Conservation (phyloP, 2,113 vertebrate genomes). For the Ancistrus triradiatus region DNA sequence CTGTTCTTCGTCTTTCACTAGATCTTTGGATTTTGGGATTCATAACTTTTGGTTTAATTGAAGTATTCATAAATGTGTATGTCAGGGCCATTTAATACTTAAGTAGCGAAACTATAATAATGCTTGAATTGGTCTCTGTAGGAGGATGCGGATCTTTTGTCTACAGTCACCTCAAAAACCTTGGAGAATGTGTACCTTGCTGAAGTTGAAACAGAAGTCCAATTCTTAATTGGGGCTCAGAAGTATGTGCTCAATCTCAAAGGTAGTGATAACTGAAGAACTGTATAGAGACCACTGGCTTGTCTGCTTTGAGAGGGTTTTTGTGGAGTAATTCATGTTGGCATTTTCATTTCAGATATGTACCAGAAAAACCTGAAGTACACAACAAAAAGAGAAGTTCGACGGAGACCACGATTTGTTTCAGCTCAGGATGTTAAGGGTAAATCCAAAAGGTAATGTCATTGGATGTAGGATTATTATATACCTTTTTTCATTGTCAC, state of each 20-base stretch:
- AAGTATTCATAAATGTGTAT: too few species aligned
- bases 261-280: conserved; percentile 16
- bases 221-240: conserved; percentile 47
- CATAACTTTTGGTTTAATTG: too few species aligned
- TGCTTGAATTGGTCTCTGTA: conserved; percentile 26
- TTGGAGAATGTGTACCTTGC: conserved; percentile 60
- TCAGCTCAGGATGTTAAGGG: conserved; percentile 69
- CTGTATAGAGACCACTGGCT: too few species aligned
- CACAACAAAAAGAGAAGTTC: conserved; percentile 70
- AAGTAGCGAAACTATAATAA: too few species aligned
- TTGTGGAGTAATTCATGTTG: neutral
- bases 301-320: neutral
- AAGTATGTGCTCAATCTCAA: conserved; percentile 57
- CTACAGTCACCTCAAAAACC: conserved; percentile 53
- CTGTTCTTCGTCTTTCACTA: too few species aligned
- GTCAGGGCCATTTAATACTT: too few species aligned
- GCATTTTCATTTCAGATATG: conserved; percentile 65
- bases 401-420: conserved; percentile 82
- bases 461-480: conserved; percentile 77
- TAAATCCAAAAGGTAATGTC: conserved; percentile 56
- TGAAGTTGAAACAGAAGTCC: conserved; percentile 47
- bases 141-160: conserved; percentile 22
- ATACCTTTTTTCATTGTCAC: too few species aligned
- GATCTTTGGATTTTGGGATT: too few species aligned
- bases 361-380: conserved; percentile 71